phyloP scores from a whole-genome alignment of 2,888 invertebrate genomes.

The Trypoxylon attenuatum region DNA sequence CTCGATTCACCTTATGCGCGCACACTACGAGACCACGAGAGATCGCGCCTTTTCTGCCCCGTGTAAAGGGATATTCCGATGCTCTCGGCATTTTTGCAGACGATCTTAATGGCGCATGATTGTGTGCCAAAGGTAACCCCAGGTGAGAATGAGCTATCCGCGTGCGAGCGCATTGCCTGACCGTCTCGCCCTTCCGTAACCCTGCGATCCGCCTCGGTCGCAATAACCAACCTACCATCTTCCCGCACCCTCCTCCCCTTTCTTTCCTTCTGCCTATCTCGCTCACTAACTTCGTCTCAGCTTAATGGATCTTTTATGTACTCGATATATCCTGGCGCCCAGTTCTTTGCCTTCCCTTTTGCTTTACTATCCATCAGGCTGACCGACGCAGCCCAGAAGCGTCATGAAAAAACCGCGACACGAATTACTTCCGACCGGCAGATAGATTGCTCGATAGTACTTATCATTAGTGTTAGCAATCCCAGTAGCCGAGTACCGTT shows the following conservation, averaged over 20 bases:
- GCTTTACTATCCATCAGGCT: neutral
- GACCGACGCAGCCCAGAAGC: neutral
- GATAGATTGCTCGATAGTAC: neutral
- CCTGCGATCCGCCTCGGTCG: neutral
- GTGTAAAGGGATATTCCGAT: conserved; percentile 59
- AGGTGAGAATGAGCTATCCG: conserved; percentile 59
- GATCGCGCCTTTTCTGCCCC: conserved; percentile 36
- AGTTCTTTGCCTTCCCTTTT: neutral
- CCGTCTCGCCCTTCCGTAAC: neutral
- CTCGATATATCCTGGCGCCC: neutral
- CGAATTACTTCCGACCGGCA: neutral
- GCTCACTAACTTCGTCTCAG: neutral
- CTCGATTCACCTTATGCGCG: conserved; percentile 48
- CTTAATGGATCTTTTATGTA: neutral
- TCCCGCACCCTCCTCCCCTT: neutral
- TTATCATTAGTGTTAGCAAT: neutral
- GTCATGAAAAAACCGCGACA: neutral
- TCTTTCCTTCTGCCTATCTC: neutral
- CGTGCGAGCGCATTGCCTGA: conserved; percentile 1
- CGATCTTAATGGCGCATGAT: conserved; percentile 62
- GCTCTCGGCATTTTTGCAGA: conserved; percentile 60
- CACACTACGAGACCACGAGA: conserved; percentile 7
- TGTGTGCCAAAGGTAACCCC: conserved; percentile 61
- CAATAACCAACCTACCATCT: neutral
- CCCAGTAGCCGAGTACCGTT: neutral